Conservation (phyloP, 2,113 vertebrate genomes). For the Vombatus ursinus region DNA sequence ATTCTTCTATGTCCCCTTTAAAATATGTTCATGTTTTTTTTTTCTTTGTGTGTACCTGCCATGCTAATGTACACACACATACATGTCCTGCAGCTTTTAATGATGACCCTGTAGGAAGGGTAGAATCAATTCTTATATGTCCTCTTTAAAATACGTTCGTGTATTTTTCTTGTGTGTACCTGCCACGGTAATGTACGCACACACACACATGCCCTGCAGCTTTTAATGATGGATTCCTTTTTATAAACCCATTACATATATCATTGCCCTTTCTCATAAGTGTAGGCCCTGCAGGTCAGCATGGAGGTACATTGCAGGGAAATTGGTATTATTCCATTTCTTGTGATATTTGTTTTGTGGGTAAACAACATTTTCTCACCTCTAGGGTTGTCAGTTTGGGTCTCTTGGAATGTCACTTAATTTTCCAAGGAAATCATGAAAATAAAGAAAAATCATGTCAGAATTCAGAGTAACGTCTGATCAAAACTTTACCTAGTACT, state of each 20-base stretch:
- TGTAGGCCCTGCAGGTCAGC: constrained; percentile 30
- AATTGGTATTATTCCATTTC: constrained; percentile 43
- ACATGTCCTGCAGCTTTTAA: constrained; percentile 27
- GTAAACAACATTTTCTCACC: constrained; percentile 41
- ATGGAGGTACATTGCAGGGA: constrained; percentile 13
- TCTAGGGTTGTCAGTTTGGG: not conserved
- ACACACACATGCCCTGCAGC: not conserved
- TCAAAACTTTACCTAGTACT: constrained; percentile 34
- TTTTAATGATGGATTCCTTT: constrained; percentile 47
- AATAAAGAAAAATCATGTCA: constrained; percentile 33
- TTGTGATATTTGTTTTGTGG: constrained; percentile 28
- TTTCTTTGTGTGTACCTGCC: not conserved
- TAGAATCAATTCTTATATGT: constrained; percentile 15
- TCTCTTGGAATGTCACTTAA: constrained; percentile 19
- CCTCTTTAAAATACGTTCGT: constrained; percentile 20
- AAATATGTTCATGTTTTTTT: not conserved
- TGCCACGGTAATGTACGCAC: not conserved
- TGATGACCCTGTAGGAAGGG: not conserved
- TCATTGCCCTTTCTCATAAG: constrained; percentile 52
- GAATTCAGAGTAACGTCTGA: constrained; percentile 35
- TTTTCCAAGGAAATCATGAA: constrained; percentile 51
- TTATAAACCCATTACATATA: constrained; percentile 13
- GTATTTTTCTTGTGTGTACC: not conserved
- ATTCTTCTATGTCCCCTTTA: constrained; percentile 31
- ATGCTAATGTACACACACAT: not conserved